phyloP scores from a whole-genome alignment of 2,888 invertebrate species.

The Chorisops tibialis region DNA sequence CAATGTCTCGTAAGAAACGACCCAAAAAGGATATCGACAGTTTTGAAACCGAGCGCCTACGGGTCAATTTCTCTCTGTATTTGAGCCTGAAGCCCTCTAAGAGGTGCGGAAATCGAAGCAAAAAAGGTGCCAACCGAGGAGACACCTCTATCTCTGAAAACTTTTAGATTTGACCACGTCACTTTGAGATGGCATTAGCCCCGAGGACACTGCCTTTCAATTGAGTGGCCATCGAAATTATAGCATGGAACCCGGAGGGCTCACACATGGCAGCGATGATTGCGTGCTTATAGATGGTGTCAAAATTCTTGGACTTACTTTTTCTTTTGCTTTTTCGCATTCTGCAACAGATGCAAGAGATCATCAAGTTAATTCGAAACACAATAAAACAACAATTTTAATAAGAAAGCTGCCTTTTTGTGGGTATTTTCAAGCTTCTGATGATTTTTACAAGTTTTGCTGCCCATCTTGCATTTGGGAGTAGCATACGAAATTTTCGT shows the following conservation, averaged over 20 bases:
- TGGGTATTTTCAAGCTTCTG: too few species aligned
- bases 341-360: constrained; percentile 19
- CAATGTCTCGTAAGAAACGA: too few species aligned
- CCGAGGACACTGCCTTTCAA: constrained; percentile 11
- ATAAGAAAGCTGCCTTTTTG: too few species aligned
- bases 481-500: too few species aligned
- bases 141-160: not conserved
- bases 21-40: too few species aligned
- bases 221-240: constrained; percentile 6
- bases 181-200: not conserved
- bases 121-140: too few species aligned
- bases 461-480: not conserved
- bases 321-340: not conserved
- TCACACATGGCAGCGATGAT: not conserved
- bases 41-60: too few species aligned
- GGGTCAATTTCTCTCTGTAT: too few species aligned
- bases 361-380: not conserved
- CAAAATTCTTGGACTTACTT: constrained; percentile 6
- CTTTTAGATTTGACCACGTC: not conserved
- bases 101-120: too few species aligned
- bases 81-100: too few species aligned
- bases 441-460: not conserved
- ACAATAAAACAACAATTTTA: not conserved
- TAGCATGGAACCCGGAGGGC: constrained; percentile 10
- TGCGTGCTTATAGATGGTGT: constrained; percentile 4